Evolutionary conservation across 2,113 vertebrate species (phyloP), one percentile per base, ranked within the genome.

Genomic region (Diphyllodes magnificus): DNA sequence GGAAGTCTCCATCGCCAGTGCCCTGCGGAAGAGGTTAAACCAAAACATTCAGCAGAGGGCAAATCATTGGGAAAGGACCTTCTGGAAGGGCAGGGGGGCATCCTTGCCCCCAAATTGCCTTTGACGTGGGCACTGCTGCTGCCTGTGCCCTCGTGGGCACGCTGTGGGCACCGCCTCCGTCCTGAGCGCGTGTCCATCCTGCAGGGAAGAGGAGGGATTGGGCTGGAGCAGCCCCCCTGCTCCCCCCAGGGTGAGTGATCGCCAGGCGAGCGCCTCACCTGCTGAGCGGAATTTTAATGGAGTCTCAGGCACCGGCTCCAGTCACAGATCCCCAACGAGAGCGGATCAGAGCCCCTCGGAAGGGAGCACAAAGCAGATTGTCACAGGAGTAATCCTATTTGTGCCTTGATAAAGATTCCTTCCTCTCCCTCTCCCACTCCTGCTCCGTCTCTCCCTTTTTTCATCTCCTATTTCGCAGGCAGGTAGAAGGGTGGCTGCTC

Each of bases 241-340:
- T 51, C 53, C 82, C 51, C 80, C 14, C 2, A 2, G 65, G 59
- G 61, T 51, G 85, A 97, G 49, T 22, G 49, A 64, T 91, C 65
- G 61, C 85, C 80, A 92, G 79, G 39, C 15, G 7, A 73, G 90
- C 14, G 0, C 54, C 70, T 82, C 15, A 49, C 57, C 94, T 49
- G 79, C 93, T 89, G 97, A 97, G 93, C 83, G 76, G 97, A 97
- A 96, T 96, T 92, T 88, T 93, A 97, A 97, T 96, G 3, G 45
- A 80, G 64, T 1, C 40, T 93, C 47, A 11, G 2, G 17, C n/a
- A 51, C 65, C 2, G 6, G 61, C 68, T 88, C 31, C 68, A 50
- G 88, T 27, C 82, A 23, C 59, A 24, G 86, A 57, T 86, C 91
- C 65, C 93, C 92, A 51, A 87, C 11, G 68, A 96, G 96, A 96